Percentiles rank a stretch among this genome's conserved stretches.
phyloP scores from a whole-genome alignment of 2,888 invertebrate species.

The Yponomeuta evonymella region DNA sequence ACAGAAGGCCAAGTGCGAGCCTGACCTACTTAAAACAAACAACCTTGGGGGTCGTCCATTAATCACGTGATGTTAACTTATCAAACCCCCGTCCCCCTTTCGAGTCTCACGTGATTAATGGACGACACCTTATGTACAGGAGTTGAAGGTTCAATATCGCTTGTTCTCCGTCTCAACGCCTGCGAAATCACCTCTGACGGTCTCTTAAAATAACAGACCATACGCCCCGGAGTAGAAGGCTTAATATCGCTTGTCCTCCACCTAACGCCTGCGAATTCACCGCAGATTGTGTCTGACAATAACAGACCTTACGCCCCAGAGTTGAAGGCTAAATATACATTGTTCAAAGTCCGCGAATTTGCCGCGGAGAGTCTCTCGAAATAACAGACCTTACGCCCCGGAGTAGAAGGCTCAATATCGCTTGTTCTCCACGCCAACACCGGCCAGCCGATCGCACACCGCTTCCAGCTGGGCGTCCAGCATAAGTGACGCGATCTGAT shows the following conservation, averaged over 20 bases:
- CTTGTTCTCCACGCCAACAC: constrained; percentile 35
- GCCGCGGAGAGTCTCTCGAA: neutral
- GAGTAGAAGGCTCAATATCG: constrained; percentile 5
- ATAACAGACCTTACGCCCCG: neutral
- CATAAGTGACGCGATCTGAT: constrained; percentile 85
- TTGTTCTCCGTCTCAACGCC: constrained; percentile 18
- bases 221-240: neutral
- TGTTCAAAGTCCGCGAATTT: constrained; percentile 52
- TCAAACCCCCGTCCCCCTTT: no score
- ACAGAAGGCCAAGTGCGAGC: no score
- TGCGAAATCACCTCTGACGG: neutral
- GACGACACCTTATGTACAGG: neutral
- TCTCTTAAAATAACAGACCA: neutral
- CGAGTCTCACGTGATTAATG: no score
- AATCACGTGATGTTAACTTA: no score
- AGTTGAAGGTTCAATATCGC: neutral
- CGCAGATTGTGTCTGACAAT: neutral
- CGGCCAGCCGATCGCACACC: constrained; percentile 81
- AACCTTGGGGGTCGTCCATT: no score
- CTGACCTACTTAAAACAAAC: no score
- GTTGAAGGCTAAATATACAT: neutral
- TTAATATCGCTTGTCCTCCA: constrained; percentile 1
- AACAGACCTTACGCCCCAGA: neutral
- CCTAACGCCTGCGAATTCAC: constrained; percentile 51
- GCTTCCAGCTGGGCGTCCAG: constrained; percentile 82